A percentile compares a stretch with the other conserved stretches of the same genome.
Evolutionary conservation across 2,888 invertebrate genomes (phyloP).

Genomic region (Heliconius charithonia): DNA sequence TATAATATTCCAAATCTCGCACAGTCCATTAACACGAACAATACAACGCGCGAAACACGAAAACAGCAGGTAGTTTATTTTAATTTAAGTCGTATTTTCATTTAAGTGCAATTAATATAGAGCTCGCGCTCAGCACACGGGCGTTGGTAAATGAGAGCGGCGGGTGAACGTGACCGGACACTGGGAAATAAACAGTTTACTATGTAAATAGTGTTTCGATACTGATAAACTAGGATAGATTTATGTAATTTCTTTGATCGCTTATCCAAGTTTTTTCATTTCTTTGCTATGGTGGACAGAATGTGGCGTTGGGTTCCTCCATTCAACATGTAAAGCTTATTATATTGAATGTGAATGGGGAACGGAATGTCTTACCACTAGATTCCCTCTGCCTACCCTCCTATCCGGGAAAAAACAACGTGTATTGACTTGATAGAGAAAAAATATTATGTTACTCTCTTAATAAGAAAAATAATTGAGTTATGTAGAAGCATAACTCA

Average conservation of each 20-base stretch:
- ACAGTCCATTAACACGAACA: background rate
- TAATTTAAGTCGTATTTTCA: constrained; percentile 30
- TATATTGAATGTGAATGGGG: no score
- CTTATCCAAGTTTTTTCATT: no score
- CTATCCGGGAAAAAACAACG: no score
- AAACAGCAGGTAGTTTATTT: constrained; percentile 34
- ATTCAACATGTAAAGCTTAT: no score
- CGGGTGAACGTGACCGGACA: constrained; percentile 4
- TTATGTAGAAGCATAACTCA: no score
- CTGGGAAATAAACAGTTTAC: background rate
- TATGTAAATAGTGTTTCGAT: background rate
- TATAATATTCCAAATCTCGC: background rate
- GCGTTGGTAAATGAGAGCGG: background rate
- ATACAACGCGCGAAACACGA: background rate
- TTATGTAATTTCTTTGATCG: background rate
- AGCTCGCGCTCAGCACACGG: background rate
- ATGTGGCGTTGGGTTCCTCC: no score
- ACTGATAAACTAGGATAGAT: background rate
- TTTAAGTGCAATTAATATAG: constrained; percentile 33
- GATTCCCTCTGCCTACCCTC: no score
- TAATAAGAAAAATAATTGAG: no score
- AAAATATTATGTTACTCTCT: no score
- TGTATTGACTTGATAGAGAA: no score
- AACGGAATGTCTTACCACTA: no score
- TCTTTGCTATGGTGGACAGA: no score